These are phyloP conservation scores for Hololepta plana DNA, from an alignment of 2,888 invertebrate genomes.

Conservation along the genomic window DNA sequence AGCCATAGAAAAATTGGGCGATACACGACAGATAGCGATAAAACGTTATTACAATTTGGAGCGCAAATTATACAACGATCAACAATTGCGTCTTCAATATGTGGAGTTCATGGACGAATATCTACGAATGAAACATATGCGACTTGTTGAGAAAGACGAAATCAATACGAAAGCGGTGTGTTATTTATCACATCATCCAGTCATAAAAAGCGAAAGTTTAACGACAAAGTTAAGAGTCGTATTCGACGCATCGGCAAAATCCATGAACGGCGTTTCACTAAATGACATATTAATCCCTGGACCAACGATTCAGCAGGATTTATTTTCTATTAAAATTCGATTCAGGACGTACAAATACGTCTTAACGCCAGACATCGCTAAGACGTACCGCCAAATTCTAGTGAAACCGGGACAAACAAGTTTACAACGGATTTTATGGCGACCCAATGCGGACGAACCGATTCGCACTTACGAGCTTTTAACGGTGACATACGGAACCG, in stretches of 20 bases:
- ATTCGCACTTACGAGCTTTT: neutral
- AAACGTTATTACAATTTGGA: conserved; percentile 9
- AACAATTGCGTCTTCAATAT: conserved; percentile 4
- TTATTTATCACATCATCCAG: conserved; percentile 9
- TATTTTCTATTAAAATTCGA: conserved; percentile 1
- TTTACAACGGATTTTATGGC: conserved; percentile 3
- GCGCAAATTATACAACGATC: conserved; percentile 8
- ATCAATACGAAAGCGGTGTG: too few species aligned
- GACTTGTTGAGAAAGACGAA: conserved; percentile 3
- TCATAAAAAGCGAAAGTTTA: too few species aligned
- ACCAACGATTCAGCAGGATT: conserved; percentile 3
- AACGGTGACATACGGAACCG: conserved; percentile 13
- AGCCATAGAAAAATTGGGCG: too few species aligned
- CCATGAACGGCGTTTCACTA: conserved; percentile 4
- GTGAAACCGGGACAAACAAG: neutral
- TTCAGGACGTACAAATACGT: conserved; percentile 6
- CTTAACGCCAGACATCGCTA: conserved; percentile 7
- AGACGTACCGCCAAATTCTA: conserved; percentile 12
- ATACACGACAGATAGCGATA: too few species aligned
- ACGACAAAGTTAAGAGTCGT: too few species aligned
- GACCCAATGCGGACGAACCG: neutral
- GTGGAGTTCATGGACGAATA: conserved; percentile 7
- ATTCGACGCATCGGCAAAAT: conserved; percentile 5
- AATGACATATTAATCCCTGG: conserved; percentile 6
- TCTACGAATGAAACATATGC: conserved; percentile 6